phyloP scores from a whole-genome alignment of 2,888 invertebrate species.

The Girardia tigrina region DNA sequence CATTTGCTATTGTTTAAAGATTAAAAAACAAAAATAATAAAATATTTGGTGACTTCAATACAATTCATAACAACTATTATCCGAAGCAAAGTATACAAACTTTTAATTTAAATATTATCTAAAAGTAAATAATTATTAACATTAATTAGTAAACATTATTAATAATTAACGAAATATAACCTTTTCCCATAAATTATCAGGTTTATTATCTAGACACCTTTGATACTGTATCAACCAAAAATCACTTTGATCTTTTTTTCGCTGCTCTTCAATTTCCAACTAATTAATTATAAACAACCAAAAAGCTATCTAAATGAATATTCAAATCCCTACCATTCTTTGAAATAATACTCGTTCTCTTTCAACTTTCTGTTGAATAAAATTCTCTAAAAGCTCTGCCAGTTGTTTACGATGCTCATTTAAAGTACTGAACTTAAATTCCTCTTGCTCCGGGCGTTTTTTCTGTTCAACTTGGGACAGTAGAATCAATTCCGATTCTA shows the following conservation, averaged over 20 bases:
- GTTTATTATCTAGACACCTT: neutral
- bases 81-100: no score
- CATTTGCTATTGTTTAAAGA: no score
- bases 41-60: no score
- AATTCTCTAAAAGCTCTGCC: neutral
- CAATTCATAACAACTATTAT: no score
- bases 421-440: neutral
- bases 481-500: conserved; percentile 1
- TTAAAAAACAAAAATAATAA: no score
- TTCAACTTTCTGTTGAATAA: neutral
- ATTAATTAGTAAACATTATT: neutral
- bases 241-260: neutral
- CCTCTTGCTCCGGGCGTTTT: neutral
- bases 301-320: neutral
- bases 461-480: neutral
- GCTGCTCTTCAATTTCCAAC: conserved; percentile 11
- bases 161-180: neutral
- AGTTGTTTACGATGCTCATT: conserved; percentile 5
- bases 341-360: neutral
- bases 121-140: neutral
- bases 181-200: neutral
- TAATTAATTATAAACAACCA: neutral
- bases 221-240: neutral
- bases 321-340: neutral
- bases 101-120: neutral